Evolutionary conservation across 2,113 vertebrate species (phyloP), one percentile per base, ranked within the genome.

Genomic region (Pedionomus torquatus): DNA sequence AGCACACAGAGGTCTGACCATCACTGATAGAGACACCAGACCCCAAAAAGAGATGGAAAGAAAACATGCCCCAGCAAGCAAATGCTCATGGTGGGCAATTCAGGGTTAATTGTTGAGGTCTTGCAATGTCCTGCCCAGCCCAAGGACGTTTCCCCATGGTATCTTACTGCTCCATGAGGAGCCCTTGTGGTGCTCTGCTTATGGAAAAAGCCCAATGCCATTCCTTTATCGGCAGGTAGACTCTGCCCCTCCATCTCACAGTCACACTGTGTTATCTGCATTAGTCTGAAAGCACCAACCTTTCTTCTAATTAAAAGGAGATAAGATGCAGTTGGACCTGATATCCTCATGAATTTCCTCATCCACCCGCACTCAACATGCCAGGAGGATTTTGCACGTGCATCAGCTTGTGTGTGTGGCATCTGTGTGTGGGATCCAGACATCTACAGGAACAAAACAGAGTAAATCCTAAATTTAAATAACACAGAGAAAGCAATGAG

Each of bases 131-230:
- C 61, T 52, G 10, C 17, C 35, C 55, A 57, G 26, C 8, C 15
- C 70, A 37, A 12, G 25, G 24, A 33, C 14, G 17, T 68, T 69
- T 65, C 11, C 33, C 17, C 49, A 25, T 61, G 20, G 1, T 28
- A 2, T 46, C 35, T 77, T 41, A 7, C 2, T 58, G 13, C n/a
- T 68, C 66, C 48, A 4, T 0, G 1, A 35, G 44, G 44, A 87
- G 35, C 35, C 5, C 2, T 43, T 31, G 35, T 2, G 6, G 21
- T 28, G 33, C 54, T 84, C 58, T 74, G 33, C 23, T 48, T n/a
- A 19, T 0, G 0, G 89, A 33, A 63, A 44, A 54, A 24, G 7
- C 43, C 28, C 17, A 9, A 6, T 10, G 35, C n/a, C 3, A 1
- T 78, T 44, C n/a, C 58, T 91, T 77, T 30, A 33, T 33, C 5